Evolutionary conservation across 2,797 vertebrate species (phyloP), one percentile per base, ranked within the genome.

Genomic region (Enteromius mattozi): DNA sequence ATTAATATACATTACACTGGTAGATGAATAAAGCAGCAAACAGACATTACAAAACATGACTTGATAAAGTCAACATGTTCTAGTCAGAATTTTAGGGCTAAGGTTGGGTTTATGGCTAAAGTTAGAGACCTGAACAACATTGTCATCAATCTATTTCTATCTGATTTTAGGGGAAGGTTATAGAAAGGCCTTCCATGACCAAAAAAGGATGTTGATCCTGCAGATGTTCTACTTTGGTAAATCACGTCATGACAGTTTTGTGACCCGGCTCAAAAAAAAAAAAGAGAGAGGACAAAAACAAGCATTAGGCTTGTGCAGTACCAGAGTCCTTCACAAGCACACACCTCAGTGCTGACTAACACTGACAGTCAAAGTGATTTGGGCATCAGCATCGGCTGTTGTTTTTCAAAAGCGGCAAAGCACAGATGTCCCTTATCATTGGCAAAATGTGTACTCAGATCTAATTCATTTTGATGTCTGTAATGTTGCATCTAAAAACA

Each of bases 291-390:
- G 17, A 78, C 56, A 63, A 78, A 42, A 16, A 4, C 13, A 63
- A 12, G 8, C 35, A 45, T 19, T 33, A 61, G 37, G 91, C 87
- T 84, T 84, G 89, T 89, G 77, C 90, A 78, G 80, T 88, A 92
- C 92, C 91, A 88, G 83, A 89, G 87, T 72, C 65, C 87, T 87
- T 93, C 86, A 90, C 88, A 89, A 78, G 88, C 87, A n/a, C 69
- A 89, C 91, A 91, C 91, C 59, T 92, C 90, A 88, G 80, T 68
- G 68, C 61, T 86, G 89, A 89, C 82, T 83, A 81, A 16, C 35
- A 77, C 12, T 77, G 33, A 77, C 3, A 59, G 13, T 24, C 6
- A 72, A 72, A 35, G 66, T 6, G 66, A 69, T 69, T 40, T 13
- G 9, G 63, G 33, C 33, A 21, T 6, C 69, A 45, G 12, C 42